Base-by-base conservation (phyloP, 2,113 vertebrate species). In the Phyllopteryx taeniolatus region DNA sequence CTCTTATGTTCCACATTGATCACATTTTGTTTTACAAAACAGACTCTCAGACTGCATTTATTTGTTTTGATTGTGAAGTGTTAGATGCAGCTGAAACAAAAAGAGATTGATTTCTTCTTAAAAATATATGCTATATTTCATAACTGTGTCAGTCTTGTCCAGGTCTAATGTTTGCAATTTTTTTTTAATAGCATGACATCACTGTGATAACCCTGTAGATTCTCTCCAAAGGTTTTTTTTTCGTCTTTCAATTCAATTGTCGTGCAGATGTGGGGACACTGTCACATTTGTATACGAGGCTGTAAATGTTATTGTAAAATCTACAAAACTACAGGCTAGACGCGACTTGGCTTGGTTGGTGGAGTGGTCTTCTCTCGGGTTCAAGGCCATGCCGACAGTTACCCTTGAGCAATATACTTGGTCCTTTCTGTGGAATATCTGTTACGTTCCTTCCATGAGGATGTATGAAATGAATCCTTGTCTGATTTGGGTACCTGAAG, bases 1-100 rank as follows among this genome's bases (percentile, higher is more conserved):
- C 68, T 63, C 73, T 70, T 63, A 84, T 78, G 81, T 67, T 83
- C 80, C 79, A 61, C 85, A 81, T 84, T 78, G 78, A 90, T 88
- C 11, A 12, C 56, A 57, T 27, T 27, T 57, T 17, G 35, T 60
- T 60, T 31, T 64, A 69, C 76, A 72, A 70, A 79, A 62, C 53
- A n/a, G n/a, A 59, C 79, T 81, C 67, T 82, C 54, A 65, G 73
- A 85, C 73, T 69, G 63, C 49, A 77, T 83, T 83, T 83, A 68
- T 84, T 82, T 84, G 61, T 70, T 69, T 75, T 70, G 69, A 75
- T 77, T 67, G 78, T 68, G 64, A 82, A 71, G 72, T 77, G 75
- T 62, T 47, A 43, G 71, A 77, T 76, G 67, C 78, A 79, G 79
- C 83, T 86, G 80, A 83, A 85, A 20, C 63, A 51, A 14, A 14